Conservation (phyloP, 1,140 invertebrate species). For the Meloidogyne exigua region DNA sequence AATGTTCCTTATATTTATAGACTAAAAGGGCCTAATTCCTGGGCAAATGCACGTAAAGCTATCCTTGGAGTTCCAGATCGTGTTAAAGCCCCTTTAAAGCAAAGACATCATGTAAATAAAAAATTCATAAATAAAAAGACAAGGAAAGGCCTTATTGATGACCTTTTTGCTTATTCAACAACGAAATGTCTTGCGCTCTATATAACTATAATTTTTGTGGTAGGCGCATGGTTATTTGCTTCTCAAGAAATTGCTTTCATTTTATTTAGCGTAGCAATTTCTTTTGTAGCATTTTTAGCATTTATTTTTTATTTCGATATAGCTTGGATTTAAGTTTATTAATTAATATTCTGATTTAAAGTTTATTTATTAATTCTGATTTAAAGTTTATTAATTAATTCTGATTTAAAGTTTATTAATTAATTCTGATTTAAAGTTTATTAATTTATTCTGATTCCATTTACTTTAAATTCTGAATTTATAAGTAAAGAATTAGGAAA, state of each 20-base stretch:
- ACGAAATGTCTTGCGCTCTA: slow-evolving; percentile 21
- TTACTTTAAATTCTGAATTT: background rate
- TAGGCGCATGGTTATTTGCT: slow-evolving; percentile 3
- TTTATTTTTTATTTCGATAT: slow-evolving; percentile 20
- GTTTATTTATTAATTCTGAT: background rate
- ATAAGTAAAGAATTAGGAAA: background rate
- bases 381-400: background rate
- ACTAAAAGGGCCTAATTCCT: slow-evolving; percentile 34
- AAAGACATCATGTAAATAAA: background rate
- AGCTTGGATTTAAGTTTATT: slow-evolving; percentile 8
- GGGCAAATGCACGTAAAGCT: slow-evolving; percentile 36
- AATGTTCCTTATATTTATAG: slow-evolving; percentile 51
- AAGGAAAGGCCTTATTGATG: background rate
- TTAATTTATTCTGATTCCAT: background rate
- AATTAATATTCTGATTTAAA: background rate
- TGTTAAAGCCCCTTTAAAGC: slow-evolving; percentile 17
- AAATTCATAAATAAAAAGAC: background rate
- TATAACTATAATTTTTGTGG: slow-evolving; percentile 1
- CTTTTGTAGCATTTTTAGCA: slow-evolving; percentile 1
- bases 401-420: background rate
- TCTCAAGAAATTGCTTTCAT: background rate
- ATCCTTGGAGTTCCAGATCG: slow-evolving; percentile 16
- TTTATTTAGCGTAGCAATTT: background rate
- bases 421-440: background rate
- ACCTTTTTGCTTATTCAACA: background rate